phyloP scores from a whole-genome alignment of 2,797 vertebrate species.

The Todus mexicanus region DNA sequence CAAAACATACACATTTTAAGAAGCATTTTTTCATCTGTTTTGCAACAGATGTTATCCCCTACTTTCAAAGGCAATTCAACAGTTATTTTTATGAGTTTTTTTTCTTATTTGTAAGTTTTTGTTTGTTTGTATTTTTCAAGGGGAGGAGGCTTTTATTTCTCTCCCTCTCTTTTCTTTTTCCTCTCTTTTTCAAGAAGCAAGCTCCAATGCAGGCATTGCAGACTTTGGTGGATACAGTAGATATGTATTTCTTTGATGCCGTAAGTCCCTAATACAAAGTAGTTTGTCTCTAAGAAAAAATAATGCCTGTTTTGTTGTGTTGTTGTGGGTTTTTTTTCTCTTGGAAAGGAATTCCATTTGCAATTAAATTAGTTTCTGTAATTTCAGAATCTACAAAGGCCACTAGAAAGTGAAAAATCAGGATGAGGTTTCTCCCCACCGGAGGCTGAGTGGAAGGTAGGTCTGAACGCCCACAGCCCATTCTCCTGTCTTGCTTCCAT shows the following conservation, averaged over 20 bases:
- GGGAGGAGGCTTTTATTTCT: conserved; percentile 13
- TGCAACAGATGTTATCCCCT: conserved; percentile 78
- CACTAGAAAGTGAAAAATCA: conserved; percentile 89
- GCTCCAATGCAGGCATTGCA: conserved; percentile 88
- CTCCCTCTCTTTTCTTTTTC: background rate
- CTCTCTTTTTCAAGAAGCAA: conserved; percentile 66
- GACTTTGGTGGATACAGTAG: conserved; percentile 89
- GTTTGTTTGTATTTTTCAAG: conserved; percentile 6
- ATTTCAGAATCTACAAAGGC: conserved; percentile 91
- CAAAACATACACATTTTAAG: conserved; percentile 99
- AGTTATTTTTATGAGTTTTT: conserved; percentile 41
- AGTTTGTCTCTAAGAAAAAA: conserved; percentile 47
- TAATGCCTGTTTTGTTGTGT: background rate
- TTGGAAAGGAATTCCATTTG: conserved; percentile 63
- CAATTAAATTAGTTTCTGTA: conserved; percentile 73
- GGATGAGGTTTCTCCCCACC: conserved; percentile 52
- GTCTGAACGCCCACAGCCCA: background rate
- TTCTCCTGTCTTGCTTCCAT: background rate
- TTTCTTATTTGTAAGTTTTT: background rate
- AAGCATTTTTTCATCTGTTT: conserved; percentile 83
- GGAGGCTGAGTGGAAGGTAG: conserved; percentile 13
- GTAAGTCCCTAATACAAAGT: conserved; percentile 68
- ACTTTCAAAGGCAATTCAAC: conserved; percentile 85
- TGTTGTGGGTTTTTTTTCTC: conserved; percentile 29
- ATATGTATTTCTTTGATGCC: conserved; percentile 73